Percentiles rank a stretch among this genome's conserved stretches.
Evolutionary conservation across 2,797 vertebrate genomes (phyloP).

Genomic region (Clamator glandarius): DNA sequence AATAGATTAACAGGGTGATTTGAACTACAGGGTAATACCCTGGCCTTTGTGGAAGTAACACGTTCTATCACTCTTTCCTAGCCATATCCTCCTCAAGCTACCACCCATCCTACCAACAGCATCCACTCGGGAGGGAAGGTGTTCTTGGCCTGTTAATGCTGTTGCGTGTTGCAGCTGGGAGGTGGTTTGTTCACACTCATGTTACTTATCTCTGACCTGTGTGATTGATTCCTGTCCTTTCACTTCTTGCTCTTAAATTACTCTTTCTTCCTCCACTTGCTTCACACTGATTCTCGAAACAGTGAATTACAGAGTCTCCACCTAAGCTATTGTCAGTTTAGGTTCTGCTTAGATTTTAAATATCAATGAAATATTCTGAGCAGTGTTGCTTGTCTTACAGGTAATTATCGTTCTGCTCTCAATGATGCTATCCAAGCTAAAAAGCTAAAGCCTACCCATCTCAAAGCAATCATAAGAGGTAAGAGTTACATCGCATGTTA

Average conservation of each 20-base stretch:
- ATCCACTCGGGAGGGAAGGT: neutral
- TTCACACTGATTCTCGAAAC: fast-evolving
- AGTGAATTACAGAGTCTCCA: neutral
- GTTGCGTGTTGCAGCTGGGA: neutral
- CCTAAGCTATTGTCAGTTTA: neutral
- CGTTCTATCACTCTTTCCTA: neutral
- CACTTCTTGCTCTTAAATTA: neutral
- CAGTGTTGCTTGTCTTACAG: constrained; percentile 66
- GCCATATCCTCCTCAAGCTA: neutral
- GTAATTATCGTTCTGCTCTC: constrained; percentile 93
- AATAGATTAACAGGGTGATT: too few species aligned
- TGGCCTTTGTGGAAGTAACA: neutral
- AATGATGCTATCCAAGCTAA: constrained; percentile 87
- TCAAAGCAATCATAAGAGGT: constrained; percentile 94
- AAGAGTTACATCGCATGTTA: neutral
- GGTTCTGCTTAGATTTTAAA: neutral
- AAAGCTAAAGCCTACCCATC: constrained; percentile 89
- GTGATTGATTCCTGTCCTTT: neutral
- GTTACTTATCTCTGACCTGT: neutral
- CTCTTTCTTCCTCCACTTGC: neutral
- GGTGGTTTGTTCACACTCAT: neutral
- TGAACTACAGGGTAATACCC: neutral
- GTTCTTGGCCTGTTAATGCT: neutral
- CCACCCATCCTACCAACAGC: neutral
- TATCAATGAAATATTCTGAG: neutral